Percentiles rank a stretch among this genome's conserved stretches.
phyloP scores from a whole-genome alignment of 2,797 vertebrate genomes.

The Sebastes steindachneri region DNA sequence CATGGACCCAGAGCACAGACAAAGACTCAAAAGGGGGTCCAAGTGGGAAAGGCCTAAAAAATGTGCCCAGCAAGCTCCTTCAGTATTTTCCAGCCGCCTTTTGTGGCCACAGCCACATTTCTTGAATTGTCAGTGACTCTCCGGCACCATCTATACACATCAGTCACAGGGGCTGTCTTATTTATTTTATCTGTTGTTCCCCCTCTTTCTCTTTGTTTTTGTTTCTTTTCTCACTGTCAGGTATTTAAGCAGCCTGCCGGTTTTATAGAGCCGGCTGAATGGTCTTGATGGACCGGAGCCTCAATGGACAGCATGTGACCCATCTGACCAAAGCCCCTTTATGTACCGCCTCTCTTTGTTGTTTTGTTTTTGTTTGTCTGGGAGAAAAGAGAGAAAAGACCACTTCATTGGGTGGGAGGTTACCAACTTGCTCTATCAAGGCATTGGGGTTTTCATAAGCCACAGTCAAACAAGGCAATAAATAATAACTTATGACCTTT shows the following conservation, averaged over 20 bases:
- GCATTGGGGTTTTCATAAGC: slow-evolving; percentile 75
- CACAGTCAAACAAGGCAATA: slow-evolving; percentile 76
- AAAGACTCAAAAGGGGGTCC: slow-evolving; percentile 87
- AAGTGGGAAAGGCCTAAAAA: slow-evolving; percentile 82
- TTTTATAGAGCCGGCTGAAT: slow-evolving; percentile 84
- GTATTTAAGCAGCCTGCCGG: slow-evolving; percentile 88
- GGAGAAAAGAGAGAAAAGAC: slow-evolving; percentile 80
- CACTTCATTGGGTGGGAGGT: slow-evolving; percentile 86
- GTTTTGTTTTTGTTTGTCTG: slow-evolving; percentile 88
- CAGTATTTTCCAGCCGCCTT: slow-evolving; percentile 79
- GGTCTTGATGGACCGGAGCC: slow-evolving; percentile 81
- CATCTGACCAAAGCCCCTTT: slow-evolving; percentile 87
- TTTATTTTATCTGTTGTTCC: slow-evolving; percentile 88
- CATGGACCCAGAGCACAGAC: slow-evolving; percentile 78
- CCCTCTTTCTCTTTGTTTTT: slow-evolving; percentile 83
- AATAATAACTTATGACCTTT: slow-evolving; percentile 81
- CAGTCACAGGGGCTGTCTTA: slow-evolving; percentile 88
- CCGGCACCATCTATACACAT: slow-evolving; percentile 86
- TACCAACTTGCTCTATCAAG: slow-evolving; percentile 75
- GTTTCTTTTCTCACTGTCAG: slow-evolving; percentile 86
- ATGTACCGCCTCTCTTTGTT: slow-evolving; percentile 84
- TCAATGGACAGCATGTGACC: slow-evolving; percentile 89
- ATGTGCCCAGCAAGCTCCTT: slow-evolving; percentile 84
- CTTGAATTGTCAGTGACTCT: slow-evolving; percentile 87
- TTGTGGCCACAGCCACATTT: slow-evolving; percentile 86